These are phyloP conservation scores for Papilio gigon DNA, from an alignment of 2,888 invertebrate genomes.

Conservation along the genomic window DNA sequence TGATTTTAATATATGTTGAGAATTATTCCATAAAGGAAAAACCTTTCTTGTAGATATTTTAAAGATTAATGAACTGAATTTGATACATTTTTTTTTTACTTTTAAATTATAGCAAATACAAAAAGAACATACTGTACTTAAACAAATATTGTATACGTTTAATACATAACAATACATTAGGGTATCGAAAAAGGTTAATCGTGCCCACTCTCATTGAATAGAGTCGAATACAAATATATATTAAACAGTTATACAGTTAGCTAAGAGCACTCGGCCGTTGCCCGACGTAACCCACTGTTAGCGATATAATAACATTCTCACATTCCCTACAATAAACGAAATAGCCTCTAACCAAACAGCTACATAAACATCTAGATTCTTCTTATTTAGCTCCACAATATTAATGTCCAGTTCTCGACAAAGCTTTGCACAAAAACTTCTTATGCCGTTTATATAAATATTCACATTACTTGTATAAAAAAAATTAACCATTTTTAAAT, in stretches of 20 bases:
- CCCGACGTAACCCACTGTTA: slow-evolving; percentile 25
- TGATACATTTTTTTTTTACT: too few species aligned
- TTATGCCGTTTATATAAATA: too few species aligned
- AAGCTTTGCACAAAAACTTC: too few species aligned
- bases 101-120: too few species aligned
- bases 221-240: slow-evolving; percentile 26
- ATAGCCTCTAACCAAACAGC: slow-evolving; percentile 11
- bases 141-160: slow-evolving; percentile 2
- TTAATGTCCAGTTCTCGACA: too few species aligned
- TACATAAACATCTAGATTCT: not conserved
- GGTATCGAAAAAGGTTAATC: slow-evolving; percentile 31
- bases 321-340: slow-evolving; percentile 19
- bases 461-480: too few species aligned
- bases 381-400: too few species aligned
- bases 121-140: not conserved
- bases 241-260: slow-evolving; percentile 19
- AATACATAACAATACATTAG: not conserved
- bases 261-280: slow-evolving; percentile 36
- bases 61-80: too few species aligned
- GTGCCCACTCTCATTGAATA: slow-evolving; percentile 7
- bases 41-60: too few species aligned
- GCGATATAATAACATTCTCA: slow-evolving; percentile 25
- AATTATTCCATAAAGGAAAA: too few species aligned
- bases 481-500: too few species aligned
- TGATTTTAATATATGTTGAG: too few species aligned